Evolutionary conservation across 2,797 vertebrate species (phyloP), one percentile per base, ranked within the genome.

Genomic region (Schizothorax lantsangensis): DNA sequence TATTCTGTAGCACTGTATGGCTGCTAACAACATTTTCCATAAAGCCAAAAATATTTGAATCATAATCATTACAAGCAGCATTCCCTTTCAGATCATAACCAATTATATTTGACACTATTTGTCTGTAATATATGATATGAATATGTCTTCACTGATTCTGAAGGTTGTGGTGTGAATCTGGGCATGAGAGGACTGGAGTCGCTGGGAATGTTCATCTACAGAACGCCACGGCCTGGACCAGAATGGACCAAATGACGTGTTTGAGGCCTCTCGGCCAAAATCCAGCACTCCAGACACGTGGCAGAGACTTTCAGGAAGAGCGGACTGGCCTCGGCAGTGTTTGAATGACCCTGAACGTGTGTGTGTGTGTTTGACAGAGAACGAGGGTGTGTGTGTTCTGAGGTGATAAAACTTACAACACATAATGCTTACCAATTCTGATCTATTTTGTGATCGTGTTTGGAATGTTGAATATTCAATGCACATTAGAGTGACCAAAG

Each of bases 121-220:
- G 2, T 72, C 80, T 49, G 40, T n/a, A 6, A 57, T 54, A 62
- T 81, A 8, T 83, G 12, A 64, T 23, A 10, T 47, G 47, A 73
- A 84, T 64, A n/a, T 30, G 2, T 81, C 54, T 66, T 68, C 40
- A 14, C 26, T 80, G 52, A 57, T 66, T 84, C 12, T 79, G 33
- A 2, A 96, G 96, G 94, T 81, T 96, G 93, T 74, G 96, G 96
- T 38, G 95, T 97, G 59, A 97, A 97, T 91, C 92, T 97, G 26
- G 95, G 95, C 11, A 91, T 97, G 89, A 87, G 91, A 36, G 95
- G 95, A 21, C 93, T 96, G 86, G 95, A 97, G 92, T 95, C 95
- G 1, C 93, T 95, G 91, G 95, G 94, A 85, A 92, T 94, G 19
- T 96, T 96, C 54, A 95, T 97, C 92, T 96, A 96, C 88, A 92